Base-by-base conservation (phyloP, 2,113 vertebrate species). In the Cololabis saira region DNA sequence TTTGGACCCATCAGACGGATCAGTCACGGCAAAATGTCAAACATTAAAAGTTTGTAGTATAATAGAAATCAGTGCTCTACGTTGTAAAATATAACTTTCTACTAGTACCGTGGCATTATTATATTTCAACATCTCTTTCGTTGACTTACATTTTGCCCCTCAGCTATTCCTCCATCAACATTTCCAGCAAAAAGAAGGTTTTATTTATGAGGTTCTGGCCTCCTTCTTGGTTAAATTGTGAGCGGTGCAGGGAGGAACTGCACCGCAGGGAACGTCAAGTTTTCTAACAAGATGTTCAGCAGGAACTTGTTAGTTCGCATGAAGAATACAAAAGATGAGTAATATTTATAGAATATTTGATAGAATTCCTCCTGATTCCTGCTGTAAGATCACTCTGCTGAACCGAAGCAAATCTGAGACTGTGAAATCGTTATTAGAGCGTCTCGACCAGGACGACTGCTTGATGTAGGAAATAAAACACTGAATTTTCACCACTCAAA, bases 161-260 rank as follows among this genome's bases (percentile, higher is more conserved):
- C n/a, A 5, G 64, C 67, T 72, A 55, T 83, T 80, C 63, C 74
- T 76, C 43, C 58, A 53, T 72, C 62, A 68, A 51, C 57, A 45
- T 61, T 77, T 77, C 48, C 40, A 73, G 59, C 65, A 71, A 83
- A 61, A 80, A 62, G 48, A 84, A 48, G 45, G 74, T 71, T 80
- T 85, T 84, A 86, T 88, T 89, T 76, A 82, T 84, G 55, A 60
- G 60, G 70, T 76, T 81, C 58, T 62, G 59, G 68, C 55, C 72
- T 75, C 83, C 80, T 67, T 86, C 80, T 85, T 82, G 58, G 84
- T 74, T 86, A 82, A 84, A 86, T 77, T 60, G 71, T 63, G 71
- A 85, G 71, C 74, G 68, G 75, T 82, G 82, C 51, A 61, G 80
- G 85, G 75, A 74, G 85, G 73, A 61, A 67, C 40, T 63, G 68